A percentile compares a stretch with the other conserved stretches of the same genome.
Conservation (phyloP, 1,140 invertebrate species). For the Himalopsyche phryganea region DNA sequence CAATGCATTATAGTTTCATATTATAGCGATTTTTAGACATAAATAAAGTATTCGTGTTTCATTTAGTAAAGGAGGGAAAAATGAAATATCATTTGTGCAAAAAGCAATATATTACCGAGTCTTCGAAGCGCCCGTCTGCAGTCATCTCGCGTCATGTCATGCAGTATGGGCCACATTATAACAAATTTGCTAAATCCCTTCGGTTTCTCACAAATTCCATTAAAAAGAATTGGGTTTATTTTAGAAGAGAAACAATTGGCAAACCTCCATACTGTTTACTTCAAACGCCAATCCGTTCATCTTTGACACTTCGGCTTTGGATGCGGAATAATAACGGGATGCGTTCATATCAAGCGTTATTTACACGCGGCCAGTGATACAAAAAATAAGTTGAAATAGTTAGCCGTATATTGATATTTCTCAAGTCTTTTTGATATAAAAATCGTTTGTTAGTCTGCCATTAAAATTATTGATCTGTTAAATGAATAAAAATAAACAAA, state of each 20-base stretch:
- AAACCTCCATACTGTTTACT: conserved; percentile 56
- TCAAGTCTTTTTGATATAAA: too few relatives aligned
- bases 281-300: conserved; percentile 53
- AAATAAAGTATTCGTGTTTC: conserved; percentile 18
- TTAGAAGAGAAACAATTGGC: conserved; percentile 49
- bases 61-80: conserved; percentile 44
- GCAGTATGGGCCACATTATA: conserved; percentile 51
- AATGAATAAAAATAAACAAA: too few relatives aligned
- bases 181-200: conserved; percentile 38
- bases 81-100: conserved; percentile 42
- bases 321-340: conserved; percentile 42
- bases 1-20: not conserved
- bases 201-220: conserved; percentile 41
- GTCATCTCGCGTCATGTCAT: conserved; percentile 66
- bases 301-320: conserved; percentile 49
- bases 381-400: too few relatives aligned
- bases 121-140: conserved; percentile 80
- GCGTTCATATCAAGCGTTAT: conserved; percentile 41
- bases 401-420: too few relatives aligned
- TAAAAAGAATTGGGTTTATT: conserved; percentile 50
- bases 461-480: too few relatives aligned
- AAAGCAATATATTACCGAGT: conserved; percentile 60
- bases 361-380: conserved; percentile 13
- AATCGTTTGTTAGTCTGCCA: too few relatives aligned
- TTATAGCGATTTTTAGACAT: conserved; percentile 14